phyloP scores from a whole-genome alignment of 2,888 invertebrate species.

The Merodon equestris region DNA sequence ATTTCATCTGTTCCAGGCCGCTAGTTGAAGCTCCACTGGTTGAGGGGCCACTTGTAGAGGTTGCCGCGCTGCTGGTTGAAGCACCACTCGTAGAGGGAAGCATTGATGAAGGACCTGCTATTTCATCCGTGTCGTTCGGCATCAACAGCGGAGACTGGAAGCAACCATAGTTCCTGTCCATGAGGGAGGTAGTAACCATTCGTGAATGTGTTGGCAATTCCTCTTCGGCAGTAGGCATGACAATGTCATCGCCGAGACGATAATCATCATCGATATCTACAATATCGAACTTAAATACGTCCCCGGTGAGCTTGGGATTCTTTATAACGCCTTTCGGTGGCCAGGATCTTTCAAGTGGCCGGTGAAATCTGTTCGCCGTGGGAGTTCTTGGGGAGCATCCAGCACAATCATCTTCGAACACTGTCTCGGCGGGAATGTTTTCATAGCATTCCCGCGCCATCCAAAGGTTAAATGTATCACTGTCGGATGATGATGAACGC shows the following conservation, averaged over 20 bases:
- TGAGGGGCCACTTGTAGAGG: constrained; percentile 43
- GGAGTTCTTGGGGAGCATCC: constrained; percentile 75
- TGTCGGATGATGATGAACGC: constrained; percentile 63
- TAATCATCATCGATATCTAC: constrained; percentile 87
- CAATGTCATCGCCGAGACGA: constrained; percentile 79
- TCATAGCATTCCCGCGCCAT: constrained; percentile 78
- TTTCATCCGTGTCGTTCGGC: constrained; percentile 63
- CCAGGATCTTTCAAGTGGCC: constrained; percentile 87
- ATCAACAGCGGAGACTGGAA: constrained; percentile 74
- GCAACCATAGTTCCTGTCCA: constrained; percentile 66
- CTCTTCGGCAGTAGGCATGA: constrained; percentile 26
- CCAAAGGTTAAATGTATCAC: constrained; percentile 76
- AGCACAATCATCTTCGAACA: constrained; percentile 74
- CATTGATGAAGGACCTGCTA: constrained; percentile 11
- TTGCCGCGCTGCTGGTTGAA: constrained; percentile 49
- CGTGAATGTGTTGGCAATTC: not conserved
- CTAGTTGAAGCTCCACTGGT: constrained; percentile 58
- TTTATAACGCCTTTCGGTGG: constrained; percentile 82
- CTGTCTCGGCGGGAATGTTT: constrained; percentile 77
- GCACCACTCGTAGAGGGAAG: constrained; percentile 31
- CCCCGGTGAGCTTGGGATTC: constrained; percentile 82
- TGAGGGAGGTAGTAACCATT: not conserved
- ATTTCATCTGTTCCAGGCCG: constrained; percentile 77
- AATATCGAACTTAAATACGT: constrained; percentile 90
- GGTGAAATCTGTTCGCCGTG: constrained; percentile 79